A percentile compares a stretch with the other conserved stretches of the same genome.
phyloP scores from a whole-genome alignment of 2,888 invertebrate species.

The Sericinus montela region DNA sequence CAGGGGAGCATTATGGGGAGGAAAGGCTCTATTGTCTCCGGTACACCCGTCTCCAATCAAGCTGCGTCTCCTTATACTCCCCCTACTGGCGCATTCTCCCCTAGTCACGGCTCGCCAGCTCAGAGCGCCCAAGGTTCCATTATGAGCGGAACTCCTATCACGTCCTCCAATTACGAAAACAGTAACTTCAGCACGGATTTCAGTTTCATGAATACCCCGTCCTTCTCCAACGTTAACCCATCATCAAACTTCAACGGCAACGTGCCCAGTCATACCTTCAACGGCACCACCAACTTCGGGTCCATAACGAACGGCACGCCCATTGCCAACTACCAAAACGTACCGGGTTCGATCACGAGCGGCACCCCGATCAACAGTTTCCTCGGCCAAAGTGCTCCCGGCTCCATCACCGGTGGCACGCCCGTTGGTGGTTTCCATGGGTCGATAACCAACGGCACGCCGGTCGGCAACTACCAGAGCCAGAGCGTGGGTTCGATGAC shows the following conservation, averaged over 20 bases:
- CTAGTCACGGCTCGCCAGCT: conserved; percentile 31
- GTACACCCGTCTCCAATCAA: conserved; percentile 35
- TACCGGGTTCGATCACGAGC: conserved; percentile 10
- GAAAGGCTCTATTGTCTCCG: conserved; percentile 40
- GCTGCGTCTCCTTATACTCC: conserved; percentile 38
- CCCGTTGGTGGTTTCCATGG: conserved; percentile 14
- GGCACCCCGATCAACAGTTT: conserved; percentile 13
- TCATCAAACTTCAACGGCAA: conserved; percentile 6
- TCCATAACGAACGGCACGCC: conserved; percentile 27
- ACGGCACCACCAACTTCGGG: conserved; percentile 16
- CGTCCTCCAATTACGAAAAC: conserved; percentile 6
- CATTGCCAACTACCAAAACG: conserved; percentile 15
- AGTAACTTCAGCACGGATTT: conserved; percentile 1
- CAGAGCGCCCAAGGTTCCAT: conserved; percentile 22
- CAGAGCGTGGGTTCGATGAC: conserved; percentile 23
- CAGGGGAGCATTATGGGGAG: conserved; percentile 55
- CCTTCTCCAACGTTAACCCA: neutral
- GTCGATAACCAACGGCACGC: conserved; percentile 22
- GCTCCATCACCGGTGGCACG: conserved; percentile 23
- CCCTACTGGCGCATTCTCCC: conserved; percentile 31
- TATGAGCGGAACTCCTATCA: conserved; percentile 21
- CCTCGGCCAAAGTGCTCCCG: conserved; percentile 8
- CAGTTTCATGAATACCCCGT: conserved; percentile 4
- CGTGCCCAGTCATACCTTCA: conserved; percentile 13
- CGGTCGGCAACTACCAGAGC: conserved; percentile 4